Conservation (phyloP, 1,140 invertebrate species). For the Potamilus streckersoni region DNA sequence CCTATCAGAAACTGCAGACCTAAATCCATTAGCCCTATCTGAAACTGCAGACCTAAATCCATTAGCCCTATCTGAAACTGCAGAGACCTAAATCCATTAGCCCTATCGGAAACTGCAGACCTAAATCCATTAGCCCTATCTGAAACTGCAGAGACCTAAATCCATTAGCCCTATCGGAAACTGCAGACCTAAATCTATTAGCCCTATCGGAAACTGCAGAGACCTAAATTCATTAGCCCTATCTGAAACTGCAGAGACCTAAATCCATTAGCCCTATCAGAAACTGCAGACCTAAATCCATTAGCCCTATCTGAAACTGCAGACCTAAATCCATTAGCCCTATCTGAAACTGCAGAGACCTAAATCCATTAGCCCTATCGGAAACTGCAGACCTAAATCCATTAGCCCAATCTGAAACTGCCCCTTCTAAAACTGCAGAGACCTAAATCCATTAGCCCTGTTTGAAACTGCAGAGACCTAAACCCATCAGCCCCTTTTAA, state of each 20-base stretch:
- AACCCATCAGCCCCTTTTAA: too few species aligned
- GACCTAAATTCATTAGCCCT: too few species aligned
- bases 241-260: too few species aligned
- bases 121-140: background rate
- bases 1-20: too few species aligned
- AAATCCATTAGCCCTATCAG: too few species aligned
- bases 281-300: background rate
- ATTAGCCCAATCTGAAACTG: background rate
- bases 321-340: conserved; percentile 15
- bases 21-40: too few species aligned
- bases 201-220: background rate
- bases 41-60: too few species aligned
- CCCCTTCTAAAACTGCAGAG: too few species aligned
- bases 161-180: background rate
- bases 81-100: conserved; percentile 14
- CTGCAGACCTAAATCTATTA: background rate
- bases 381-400: background rate
- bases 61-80: background rate
- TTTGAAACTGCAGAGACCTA: too few species aligned
- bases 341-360: background rate
- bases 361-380: background rate
- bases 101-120: background rate
- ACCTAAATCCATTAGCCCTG: too few species aligned
- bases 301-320: background rate
- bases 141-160: background rate